phyloP scores from a whole-genome alignment of 2,888 invertebrate species.

The Caenorhabditis sinica region DNA sequence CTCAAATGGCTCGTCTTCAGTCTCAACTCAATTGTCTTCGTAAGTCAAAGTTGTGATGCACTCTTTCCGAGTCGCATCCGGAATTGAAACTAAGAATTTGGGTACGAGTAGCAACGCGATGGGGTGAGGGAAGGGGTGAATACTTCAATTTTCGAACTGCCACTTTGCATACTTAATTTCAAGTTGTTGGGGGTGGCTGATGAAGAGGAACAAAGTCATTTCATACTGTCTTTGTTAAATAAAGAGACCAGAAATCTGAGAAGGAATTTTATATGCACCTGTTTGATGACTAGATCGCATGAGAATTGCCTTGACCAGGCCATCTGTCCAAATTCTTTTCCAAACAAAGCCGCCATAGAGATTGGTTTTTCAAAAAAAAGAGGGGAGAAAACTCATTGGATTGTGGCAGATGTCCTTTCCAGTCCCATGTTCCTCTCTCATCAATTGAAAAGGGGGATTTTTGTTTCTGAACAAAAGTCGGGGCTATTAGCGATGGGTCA shows the following conservation, averaged over 20 bases:
- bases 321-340: slow-evolving; percentile 39
- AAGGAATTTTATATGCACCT: slow-evolving; percentile 54
- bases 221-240: slow-evolving; percentile 20
- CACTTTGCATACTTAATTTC: slow-evolving; percentile 53
- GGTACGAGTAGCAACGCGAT: neutral
- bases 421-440: slow-evolving; percentile 18
- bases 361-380: slow-evolving; percentile 26
- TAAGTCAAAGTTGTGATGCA: slow-evolving; percentile 70
- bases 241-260: slow-evolving; percentile 42
- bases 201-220: slow-evolving; percentile 15
- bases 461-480: slow-evolving; percentile 56
- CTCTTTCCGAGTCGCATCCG: slow-evolving; percentile 43
- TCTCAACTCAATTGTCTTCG: slow-evolving; percentile 82
- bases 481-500: slow-evolving; percentile 61
- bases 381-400: slow-evolving; percentile 40
- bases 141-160: slow-evolving; percentile 55
- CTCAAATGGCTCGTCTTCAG: slow-evolving; percentile 83
- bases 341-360: slow-evolving; percentile 43
- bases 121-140: slow-evolving; percentile 16
- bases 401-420: slow-evolving; percentile 48
- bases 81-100: slow-evolving; percentile 23
- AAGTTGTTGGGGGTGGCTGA: neutral
- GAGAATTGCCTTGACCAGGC: slow-evolving; percentile 14
- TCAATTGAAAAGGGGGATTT: slow-evolving; percentile 23
- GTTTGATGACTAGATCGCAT: slow-evolving; percentile 19